These are phyloP conservation scores for Saccostrea glomerata DNA, from an alignment of 1,140 invertebrate genomes.

Conservation along the genomic window DNA sequence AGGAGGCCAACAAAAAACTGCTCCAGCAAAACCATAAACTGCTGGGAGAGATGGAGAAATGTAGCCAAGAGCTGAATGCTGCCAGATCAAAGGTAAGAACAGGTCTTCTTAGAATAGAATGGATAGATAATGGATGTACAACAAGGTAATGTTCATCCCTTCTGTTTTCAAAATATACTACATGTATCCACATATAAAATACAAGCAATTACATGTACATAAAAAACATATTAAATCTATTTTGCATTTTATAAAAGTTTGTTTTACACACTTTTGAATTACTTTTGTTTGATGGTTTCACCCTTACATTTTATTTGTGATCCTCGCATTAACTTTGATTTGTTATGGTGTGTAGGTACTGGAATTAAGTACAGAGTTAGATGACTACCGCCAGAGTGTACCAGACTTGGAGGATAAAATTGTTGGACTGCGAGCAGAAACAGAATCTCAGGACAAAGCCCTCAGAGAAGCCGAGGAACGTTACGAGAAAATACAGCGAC, in stretches of 20 bases:
- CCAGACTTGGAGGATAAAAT: slow-evolving; percentile 71
- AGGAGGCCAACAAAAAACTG: slow-evolving; percentile 69
- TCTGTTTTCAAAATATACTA: no score
- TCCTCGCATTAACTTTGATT: neutral
- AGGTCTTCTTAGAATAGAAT: no score
- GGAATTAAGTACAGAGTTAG: slow-evolving; percentile 64
- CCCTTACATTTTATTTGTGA: no score
- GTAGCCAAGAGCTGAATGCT: slow-evolving; percentile 65
- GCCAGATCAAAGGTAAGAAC: slow-evolving; percentile 65
- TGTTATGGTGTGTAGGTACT: slow-evolving; percentile 51
- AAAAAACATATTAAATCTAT: no score
- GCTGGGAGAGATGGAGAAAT: slow-evolving; percentile 70
- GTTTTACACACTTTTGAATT: no score
- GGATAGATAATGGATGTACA: neutral
- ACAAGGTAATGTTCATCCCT: neutral
- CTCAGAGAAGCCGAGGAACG: slow-evolving; percentile 73
- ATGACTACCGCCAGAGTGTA: slow-evolving; percentile 59
- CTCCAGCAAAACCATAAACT: slow-evolving; percentile 72
- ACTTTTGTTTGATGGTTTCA: no score
- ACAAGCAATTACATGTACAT: no score
- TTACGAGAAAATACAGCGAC: slow-evolving; percentile 65
- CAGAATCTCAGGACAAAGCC: slow-evolving; percentile 69
- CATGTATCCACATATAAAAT: no score
- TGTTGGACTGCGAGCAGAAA: slow-evolving; percentile 67
- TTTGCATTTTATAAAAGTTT: no score